phyloP scores from a whole-genome alignment of 2,113 vertebrate genomes.

The Catharus bicknelli region DNA sequence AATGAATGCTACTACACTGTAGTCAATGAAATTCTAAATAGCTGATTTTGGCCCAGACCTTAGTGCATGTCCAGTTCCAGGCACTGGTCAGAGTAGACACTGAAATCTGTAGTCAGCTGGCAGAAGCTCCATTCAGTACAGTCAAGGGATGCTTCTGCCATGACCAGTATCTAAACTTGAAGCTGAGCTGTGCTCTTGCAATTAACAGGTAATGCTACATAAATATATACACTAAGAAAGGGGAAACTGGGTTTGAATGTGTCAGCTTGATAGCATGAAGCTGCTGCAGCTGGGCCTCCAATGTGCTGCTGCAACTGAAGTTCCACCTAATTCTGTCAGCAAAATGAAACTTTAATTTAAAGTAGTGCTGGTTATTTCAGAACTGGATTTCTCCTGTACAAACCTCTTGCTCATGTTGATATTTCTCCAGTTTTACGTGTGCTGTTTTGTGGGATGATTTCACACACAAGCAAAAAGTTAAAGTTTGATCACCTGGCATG shows the following conservation, averaged over 20 bases:
- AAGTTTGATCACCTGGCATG: not conserved
- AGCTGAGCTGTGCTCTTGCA: not conserved
- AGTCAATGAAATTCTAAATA: not conserved
- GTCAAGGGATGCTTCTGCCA: constrained; percentile 15
- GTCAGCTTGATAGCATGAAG: not conserved
- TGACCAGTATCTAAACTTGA: constrained; percentile 19
- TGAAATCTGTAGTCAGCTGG: constrained; percentile 13
- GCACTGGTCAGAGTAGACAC: not conserved
- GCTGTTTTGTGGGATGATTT: not conserved
- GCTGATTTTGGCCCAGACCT: not conserved
- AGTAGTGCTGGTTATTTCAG: not conserved
- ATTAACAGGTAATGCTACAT: not conserved
- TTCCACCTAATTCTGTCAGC: not conserved
- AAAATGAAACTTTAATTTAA: not conserved
- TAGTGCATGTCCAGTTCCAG: not conserved
- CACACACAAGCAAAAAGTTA: not conserved
- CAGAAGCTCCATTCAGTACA: not conserved
- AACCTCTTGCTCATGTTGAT: not conserved
- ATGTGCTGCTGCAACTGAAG: not conserved
- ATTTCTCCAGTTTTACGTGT: not conserved
- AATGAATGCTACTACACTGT: not conserved
- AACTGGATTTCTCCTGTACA: not conserved
- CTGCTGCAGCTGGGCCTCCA: not conserved
- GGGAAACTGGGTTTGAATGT: not conserved
- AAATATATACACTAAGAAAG: not conserved